Evolutionary conservation across 2,113 vertebrate species (phyloP), one percentile per base, ranked within the genome.

Genomic region (Myotis brandtii): DNA sequence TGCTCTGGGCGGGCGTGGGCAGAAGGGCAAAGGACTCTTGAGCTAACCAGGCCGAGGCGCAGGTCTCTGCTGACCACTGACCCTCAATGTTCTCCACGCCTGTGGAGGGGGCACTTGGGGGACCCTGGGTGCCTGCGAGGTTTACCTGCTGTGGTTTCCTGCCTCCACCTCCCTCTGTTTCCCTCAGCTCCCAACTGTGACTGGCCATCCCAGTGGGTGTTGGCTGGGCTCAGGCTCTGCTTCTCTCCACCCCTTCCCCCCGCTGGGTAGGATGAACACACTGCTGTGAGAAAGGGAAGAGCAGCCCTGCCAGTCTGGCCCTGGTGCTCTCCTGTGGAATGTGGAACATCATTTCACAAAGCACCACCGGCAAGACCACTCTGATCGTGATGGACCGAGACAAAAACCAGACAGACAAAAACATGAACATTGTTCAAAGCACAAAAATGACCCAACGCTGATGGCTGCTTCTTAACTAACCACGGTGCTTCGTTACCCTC

Each of bases 301-400:
- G 70, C 27, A 23, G 50, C 43, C n/a, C 56, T 3, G 9, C 66
- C 16, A 9, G 43, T 9, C 7, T 32, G 7, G 67, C 37, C 27
- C 72, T 30, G 25, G 69, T 3, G 4, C 4, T 23, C 50, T 27
- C 66, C n/a, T 8, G 50, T 8, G 6, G 12, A 20, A 54, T 11
- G 46, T 0, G 9, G 54, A 23, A 23, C 40, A 27, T 52, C 48
- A 37, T 1, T 18, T n/a, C 32, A 54, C 0, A 34, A n/a, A 27
- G 81, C 9, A 12, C 23, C 56, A 56, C 1, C 34, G 34, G 6
- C 18, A n/a, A 43, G 14, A 37, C 30, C 83, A 12, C 43, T 11
- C 13, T 0, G 46, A 40, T 11, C 2, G 1, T 0, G 0, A 27
- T 18, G n/a, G 21, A 54, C 18, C 0, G 1, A 50, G 18, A 70